Base-by-base conservation (phyloP, 2,888 invertebrate species). In the Caenorhabditis sp. region DNA sequence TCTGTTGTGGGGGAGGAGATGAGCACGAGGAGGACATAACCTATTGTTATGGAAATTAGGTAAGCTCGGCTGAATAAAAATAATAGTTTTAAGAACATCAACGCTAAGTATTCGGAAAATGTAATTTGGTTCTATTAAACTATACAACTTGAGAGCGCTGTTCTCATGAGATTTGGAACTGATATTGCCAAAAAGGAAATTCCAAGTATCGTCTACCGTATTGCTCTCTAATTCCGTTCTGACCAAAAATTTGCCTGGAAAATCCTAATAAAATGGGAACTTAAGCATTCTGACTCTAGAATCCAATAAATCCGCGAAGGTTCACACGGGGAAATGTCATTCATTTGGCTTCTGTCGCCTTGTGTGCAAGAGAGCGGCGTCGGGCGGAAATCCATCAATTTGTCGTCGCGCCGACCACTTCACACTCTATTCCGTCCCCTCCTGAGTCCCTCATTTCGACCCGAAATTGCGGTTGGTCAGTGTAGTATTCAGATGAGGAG, bases 371-470 rank as follows among this genome's bases (percentile, higher is more conserved):
- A 52, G 8, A 35, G 35, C 9, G 35, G n/a, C n/a, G n/a, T n/a
- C n/a, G n/a, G n/a, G n/a, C n/a, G 17, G 22, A 43, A 52, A 65
- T 65, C 55, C 65, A 65, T 65, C 55, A 65, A 65, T 65, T 65
- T 65, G 65, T 65, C 55, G 35, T 17, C 37, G 17, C 30, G 17
- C 35, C 20, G 26, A 45, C 63, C 55, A 65, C 65, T 65, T 65
- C 65, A 65, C 65, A 65, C 55, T 65, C 65, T 37, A 63, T 65
- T 65, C 35, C 24, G 37, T n/a, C 35, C 15, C 55, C 24, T n/a
- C 46, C 46, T n/a, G 17, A 30, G n/a, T 41, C 15, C 39, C 39
- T 58, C 45, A 26, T 59, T 35, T 59, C 11, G 45, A 13, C 15
- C 35, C 35, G 32, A 52, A 52, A 52, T 52, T 35, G 52, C 52